A percentile compares a stretch with the other conserved stretches of the same genome.
Conservation (phyloP, 2,888 invertebrate species). For the Sacculina carcini region DNA sequence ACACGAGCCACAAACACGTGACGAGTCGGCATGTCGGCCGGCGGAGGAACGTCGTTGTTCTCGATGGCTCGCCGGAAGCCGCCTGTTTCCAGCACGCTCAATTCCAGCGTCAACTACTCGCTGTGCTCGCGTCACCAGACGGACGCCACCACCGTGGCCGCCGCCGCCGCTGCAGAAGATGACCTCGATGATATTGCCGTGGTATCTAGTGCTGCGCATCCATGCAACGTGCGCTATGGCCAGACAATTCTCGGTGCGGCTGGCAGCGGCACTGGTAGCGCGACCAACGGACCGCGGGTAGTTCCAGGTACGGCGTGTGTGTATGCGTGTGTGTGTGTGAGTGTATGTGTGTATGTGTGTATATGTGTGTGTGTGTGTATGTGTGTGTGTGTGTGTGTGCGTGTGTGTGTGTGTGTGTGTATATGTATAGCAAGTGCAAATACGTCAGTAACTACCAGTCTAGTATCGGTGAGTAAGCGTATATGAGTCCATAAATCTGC, state of each 20-base stretch:
- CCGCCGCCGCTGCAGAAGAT: constrained; percentile 17
- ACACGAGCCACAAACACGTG: too few relatives aligned
- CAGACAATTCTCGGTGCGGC: too few relatives aligned
- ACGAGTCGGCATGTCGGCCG: too few relatives aligned
- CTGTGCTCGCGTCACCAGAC: constrained; percentile 3
- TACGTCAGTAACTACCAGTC: not conserved
- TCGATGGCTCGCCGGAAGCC: too few relatives aligned
- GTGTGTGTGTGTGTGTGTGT: not conserved
- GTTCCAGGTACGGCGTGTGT: constrained; percentile 25
- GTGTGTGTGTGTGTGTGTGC: not conserved
- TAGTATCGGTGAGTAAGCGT: not conserved
- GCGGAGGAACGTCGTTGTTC: too few relatives aligned
- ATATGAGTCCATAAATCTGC: not conserved
- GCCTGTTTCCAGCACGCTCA: too few relatives aligned
- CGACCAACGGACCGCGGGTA: constrained; percentile 33
- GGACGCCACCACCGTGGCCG: not conserved
- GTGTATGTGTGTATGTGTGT: not conserved
- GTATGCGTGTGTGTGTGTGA: not conserved
- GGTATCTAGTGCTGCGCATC: constrained; percentile 29
- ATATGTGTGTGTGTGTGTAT: not conserved
- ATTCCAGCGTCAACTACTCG: constrained; percentile 8
- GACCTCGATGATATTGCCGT: constrained; percentile 40
- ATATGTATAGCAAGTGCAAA: not conserved
- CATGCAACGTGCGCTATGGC: constrained; percentile 28
- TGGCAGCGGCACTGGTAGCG: constrained; percentile 29